Evolutionary conservation across 53 echinoderm and acorn worm species (phyloP), one percentile per base, ranked within the genome.

Genomic region (Crossaster papposus): DNA sequence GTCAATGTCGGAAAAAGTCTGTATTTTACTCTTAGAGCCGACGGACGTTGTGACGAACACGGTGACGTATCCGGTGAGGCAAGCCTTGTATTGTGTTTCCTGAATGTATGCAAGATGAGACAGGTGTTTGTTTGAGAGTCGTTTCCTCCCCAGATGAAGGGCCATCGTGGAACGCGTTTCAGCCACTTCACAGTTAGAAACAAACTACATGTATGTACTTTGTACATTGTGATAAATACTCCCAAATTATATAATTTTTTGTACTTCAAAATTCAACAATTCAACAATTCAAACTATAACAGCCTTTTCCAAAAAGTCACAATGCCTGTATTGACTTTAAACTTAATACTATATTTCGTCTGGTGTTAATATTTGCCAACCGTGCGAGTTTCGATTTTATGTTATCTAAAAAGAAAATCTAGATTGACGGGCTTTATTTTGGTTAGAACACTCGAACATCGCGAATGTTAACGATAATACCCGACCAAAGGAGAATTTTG

Each of bases 51-150:
- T 68, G 68, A 68, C 68, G 68, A 26, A 68, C 28, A 26, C 28
- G 22, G n/a, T 68, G 68, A 68, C 68, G 68, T 28, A 68, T 6
- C 68, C 3, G 11, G 68, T 68, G 24, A n/a, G 68, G 68, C 68
- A 68, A 68, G 28, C 24, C 28, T 68, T 12, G 24, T 68, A 10
- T 68, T 23, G 17, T n/a, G 68, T 68, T 68, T 58, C 58, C 22
- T 68, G 10, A n/a, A 68, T 68, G 28, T 26, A 68, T 68, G 28
- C 10, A 68, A 26, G 68, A 68, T 24, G 68, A 23, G 68, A 18
- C 68, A 68, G 68, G 68, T 68, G 68, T 68, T 68, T 68, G 68
- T 68, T 68, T 11, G 68, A n/a, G 20, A 26, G 68, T 8, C 58
- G 28, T 7, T 68, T 68, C 24, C 68, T 24, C 28, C 10, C 24